Evolutionary conservation across 1,140 invertebrate species (phyloP).

Genomic region (Pomphorhynchus laevis): DNA sequence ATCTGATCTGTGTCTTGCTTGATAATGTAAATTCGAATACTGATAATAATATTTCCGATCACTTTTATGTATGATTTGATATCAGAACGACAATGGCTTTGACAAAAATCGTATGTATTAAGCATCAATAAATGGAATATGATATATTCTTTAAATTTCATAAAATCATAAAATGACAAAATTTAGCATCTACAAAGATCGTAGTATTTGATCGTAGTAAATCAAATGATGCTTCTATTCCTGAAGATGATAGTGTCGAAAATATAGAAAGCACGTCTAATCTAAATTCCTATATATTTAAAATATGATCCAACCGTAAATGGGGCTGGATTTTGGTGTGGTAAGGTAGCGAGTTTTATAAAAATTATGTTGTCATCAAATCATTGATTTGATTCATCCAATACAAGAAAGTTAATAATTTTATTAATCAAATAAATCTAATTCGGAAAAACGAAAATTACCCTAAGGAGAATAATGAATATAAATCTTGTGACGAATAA

Average conservation of each 20-base stretch:
- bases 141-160: not conserved
- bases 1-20: conserved; percentile 77
- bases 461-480: too few relatives aligned
- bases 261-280: conserved; percentile 25
- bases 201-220: too few relatives aligned
- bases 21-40: conserved; percentile 56
- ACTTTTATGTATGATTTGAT: conserved; percentile 77
- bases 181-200: conserved; percentile 36
- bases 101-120: conserved; percentile 38
- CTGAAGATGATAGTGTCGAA: conserved; percentile 29
- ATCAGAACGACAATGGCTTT: conserved; percentile 48
- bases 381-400: too few relatives aligned
- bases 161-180: conserved; percentile 19
- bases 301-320: conserved; percentile 64
- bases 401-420: too few relatives aligned
- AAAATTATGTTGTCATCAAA: too few relatives aligned
- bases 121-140: not conserved
- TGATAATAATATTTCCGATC: conserved; percentile 63
- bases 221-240: conserved; percentile 35
- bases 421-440: too few relatives aligned
- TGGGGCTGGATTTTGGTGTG: conserved; percentile 22
- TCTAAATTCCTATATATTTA: conserved; percentile 29
- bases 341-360: not conserved
- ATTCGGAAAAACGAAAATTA: too few relatives aligned
- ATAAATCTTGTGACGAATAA: too few relatives aligned